Evolutionary conservation across 2,113 vertebrate genomes (phyloP), one percentile per base, ranked within the genome.

Genomic region (Elephas maximus): DNA sequence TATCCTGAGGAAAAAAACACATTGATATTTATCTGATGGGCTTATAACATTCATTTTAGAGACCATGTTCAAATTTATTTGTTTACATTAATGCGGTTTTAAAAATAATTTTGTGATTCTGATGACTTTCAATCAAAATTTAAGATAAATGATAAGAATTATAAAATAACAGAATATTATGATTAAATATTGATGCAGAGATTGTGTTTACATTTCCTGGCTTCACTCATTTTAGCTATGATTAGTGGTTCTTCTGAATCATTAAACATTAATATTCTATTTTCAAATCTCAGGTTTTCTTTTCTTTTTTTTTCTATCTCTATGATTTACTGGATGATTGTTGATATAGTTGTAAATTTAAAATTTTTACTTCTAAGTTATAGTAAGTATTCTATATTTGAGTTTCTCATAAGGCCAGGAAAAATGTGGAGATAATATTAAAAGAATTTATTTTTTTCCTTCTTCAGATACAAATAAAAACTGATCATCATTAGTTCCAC

Each of bases 221-320:
- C 57, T 97, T 97, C 96, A 15, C 85, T 92, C 96, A 90, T 96
- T 98, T 93, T 96, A 96, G 41, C 60, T 97, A 71, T 96, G 97
- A 93, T 97, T 97, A 97, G 69, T 88, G 24, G 62, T 97, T 93
- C 96, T 93, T 45, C 24, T 91, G 73, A 88, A 79, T 97, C 93
- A 98, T 95, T 89, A 98, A 98, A 97, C 21, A 98, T 97, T 98
- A 97, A 97, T 92, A 95, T n/a, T 93, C 63, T 98, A 63, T 69
- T 90, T 90, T 63, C 1, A 65, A 65, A 2, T 82, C 18, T 79
- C 48, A 76, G 30, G n/a, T 48, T 62, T 85, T 79, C 74, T 95
- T 82, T 81, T 28, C 97, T n/a, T 73, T 17, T 57, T 15, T 57
- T 69, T 86, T 14, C 2, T 48, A 63, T 33, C 33, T 79, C 57